phyloP scores from a whole-genome alignment of 2,797 vertebrate species.

The Pangasius sanitwongsei region DNA sequence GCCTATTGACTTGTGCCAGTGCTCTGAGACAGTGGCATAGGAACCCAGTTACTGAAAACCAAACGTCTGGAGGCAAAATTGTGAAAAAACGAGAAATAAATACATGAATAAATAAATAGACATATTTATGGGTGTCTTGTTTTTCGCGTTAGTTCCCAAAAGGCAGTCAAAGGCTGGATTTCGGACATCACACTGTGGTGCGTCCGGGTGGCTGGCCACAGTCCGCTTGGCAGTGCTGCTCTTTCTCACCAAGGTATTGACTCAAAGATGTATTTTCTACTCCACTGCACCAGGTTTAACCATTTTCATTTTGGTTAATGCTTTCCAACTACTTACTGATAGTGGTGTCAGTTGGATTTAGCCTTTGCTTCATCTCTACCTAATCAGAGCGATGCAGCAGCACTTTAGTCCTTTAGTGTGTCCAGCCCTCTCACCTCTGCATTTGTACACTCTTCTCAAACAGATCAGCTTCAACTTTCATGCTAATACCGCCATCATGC shows the following conservation, averaged over 20 bases:
- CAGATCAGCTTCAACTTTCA: background rate
- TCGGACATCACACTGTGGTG: conserved; percentile 52
- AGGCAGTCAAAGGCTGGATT: conserved; percentile 52
- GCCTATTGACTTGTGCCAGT: conserved; percentile 29
- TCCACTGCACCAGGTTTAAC: conserved; percentile 21
- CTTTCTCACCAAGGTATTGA: conserved; percentile 63
- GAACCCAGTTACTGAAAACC: conserved; percentile 32
- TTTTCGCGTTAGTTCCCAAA: conserved; percentile 51
- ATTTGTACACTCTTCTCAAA: too few species aligned
- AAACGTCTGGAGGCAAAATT: conserved; percentile 30
- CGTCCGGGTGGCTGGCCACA: conserved; percentile 52
- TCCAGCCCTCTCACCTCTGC: background rate
- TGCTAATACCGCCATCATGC: background rate
- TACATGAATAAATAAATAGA: conserved; percentile 37
- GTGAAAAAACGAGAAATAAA: conserved; percentile 7
- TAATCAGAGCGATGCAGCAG: background rate
- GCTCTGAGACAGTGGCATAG: conserved; percentile 23
- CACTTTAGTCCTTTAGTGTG: background rate
- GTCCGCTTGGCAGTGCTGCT: conserved; percentile 55
- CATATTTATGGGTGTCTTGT: conserved; percentile 42
- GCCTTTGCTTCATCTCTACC: background rate
- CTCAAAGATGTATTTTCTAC: conserved; percentile 47
- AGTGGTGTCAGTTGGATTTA: background rate
- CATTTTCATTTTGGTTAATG: background rate
- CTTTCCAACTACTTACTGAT: background rate